Percentiles rank a stretch among this genome's conserved stretches.
Evolutionary conservation across 2,888 invertebrate species (phyloP).

Genomic region (Tubiluchus corallicola): DNA sequence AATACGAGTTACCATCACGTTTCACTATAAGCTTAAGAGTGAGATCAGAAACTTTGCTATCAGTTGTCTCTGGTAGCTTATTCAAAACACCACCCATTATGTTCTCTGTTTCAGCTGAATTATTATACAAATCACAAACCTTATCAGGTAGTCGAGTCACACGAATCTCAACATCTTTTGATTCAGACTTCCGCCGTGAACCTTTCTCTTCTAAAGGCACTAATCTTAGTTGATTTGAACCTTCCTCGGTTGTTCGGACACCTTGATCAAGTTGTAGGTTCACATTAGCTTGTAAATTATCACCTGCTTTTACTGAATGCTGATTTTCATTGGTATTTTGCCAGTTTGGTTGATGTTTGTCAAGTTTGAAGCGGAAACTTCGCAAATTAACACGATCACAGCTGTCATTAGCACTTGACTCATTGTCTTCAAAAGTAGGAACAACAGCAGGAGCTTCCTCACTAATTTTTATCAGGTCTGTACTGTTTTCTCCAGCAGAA

Average conservation of each 20-base stretch:
- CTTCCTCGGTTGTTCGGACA: not conserved
- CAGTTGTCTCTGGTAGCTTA: not conserved
- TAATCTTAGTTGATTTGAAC: not conserved
- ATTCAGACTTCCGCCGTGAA: not conserved
- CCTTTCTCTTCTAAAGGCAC: not conserved
- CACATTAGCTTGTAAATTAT: not conserved
- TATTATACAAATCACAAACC: no score
- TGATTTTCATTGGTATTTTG: not conserved
- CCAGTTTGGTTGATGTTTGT: not conserved
- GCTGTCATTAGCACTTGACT: no score
- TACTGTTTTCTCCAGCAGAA: no score
- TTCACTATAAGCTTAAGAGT: not conserved
- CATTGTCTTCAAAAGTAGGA: not conserved
- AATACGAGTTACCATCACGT: constrained; percentile 1
- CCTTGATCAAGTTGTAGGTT: no score
- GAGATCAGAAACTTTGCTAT: not conserved
- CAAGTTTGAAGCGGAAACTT: constrained; percentile 1
- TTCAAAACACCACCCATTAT: not conserved
- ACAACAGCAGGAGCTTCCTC: not conserved
- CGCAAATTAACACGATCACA: not conserved
- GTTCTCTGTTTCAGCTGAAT: no score
- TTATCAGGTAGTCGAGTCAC: not conserved
- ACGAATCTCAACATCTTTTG: constrained; percentile 3
- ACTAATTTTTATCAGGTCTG: no score
- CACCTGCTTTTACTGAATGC: not conserved